Evolutionary conservation across 2,888 invertebrate genomes (phyloP).

Genomic region (Alcis repandata): DNA sequence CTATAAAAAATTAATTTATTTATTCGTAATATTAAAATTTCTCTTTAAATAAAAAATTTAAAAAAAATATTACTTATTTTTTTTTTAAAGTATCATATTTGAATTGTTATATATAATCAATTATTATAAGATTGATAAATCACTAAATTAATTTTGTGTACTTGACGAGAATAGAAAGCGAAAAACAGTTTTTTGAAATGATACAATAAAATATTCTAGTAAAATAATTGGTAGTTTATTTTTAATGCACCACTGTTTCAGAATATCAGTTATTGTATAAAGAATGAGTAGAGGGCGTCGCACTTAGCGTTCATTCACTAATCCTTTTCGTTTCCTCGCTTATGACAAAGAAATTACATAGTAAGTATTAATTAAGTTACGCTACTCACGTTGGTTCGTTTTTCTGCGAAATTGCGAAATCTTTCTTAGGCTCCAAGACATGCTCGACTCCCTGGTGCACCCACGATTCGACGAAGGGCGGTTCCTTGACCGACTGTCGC

Average conservation of each 20-base stretch:
- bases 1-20: too few species aligned
- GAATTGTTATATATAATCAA: too few species aligned
- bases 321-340: conserved; percentile 8
- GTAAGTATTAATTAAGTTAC: conserved; percentile 44
- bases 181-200: too few species aligned
- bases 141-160: too few species aligned
- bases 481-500: conserved; percentile 60
- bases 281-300: background rate
- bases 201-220: too few species aligned
- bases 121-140: too few species aligned
- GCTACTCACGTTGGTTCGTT: conserved; percentile 50
- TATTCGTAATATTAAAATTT: too few species aligned
- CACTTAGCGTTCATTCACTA: conserved; percentile 15
- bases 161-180: too few species aligned
- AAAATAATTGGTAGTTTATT: background rate
- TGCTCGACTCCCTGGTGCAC: conserved; percentile 82
- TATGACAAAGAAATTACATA: background rate
- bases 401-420: conserved; percentile 40
- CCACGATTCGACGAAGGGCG: conserved; percentile 75
- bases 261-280: background rate
- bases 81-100: too few species aligned
- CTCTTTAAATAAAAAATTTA: too few species aligned
- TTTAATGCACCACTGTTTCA: background rate
- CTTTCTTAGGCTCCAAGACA: conserved; percentile 68
- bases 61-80: too few species aligned